Evolutionary conservation across 1,140 invertebrate genomes (phyloP), one percentile per base, ranked within the genome.

Genomic region (Apis florea): DNA sequence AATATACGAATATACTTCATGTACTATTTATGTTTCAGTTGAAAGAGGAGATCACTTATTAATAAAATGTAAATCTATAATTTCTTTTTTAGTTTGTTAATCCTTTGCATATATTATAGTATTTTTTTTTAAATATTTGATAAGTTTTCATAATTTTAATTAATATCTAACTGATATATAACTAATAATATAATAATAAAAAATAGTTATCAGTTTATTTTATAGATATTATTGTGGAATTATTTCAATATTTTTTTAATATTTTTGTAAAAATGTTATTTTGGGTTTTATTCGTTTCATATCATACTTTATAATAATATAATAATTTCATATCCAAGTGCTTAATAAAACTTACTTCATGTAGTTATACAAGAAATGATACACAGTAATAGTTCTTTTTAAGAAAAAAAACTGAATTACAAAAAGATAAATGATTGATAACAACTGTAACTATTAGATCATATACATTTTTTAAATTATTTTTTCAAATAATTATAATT

Each of bases 11-110:
- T 76, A 79, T 82, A 84, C 72, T 82, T 83, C 69, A 72, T 88
- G 86, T 88, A 86, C 82, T 85, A 88, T 86, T 84, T 84, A 86
- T 88, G 74, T 85, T 87, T 87, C 76, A 83, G 71, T 88, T 83
- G 75, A 82, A 82, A 87, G 79, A 79, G 75, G 80, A 83, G 79
- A 78, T 89, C 87, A 78, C 86, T 89, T 88, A 85, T 82, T 86
- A 89, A 88, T 88, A 89, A 89, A 89, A 88, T 79, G 68, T 89
- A 78, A 87, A 84, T 89, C 86, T 88, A 79, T 83, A 85, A 73
- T 83, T 80, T 84, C 70, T 71, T 79, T 82, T 83, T 86, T 59
- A 85, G 82, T 76, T 73, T 76, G 59, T 79, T 56, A 56, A 70
- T 83, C 82, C 82, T 73, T 72, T 79, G n/a, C 63, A 59, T 47